A percentile compares a stretch with the other conserved stretches of the same genome.
Evolutionary conservation across 2,888 invertebrate species (phyloP).

Genomic region (Trachelus stipa): DNA sequence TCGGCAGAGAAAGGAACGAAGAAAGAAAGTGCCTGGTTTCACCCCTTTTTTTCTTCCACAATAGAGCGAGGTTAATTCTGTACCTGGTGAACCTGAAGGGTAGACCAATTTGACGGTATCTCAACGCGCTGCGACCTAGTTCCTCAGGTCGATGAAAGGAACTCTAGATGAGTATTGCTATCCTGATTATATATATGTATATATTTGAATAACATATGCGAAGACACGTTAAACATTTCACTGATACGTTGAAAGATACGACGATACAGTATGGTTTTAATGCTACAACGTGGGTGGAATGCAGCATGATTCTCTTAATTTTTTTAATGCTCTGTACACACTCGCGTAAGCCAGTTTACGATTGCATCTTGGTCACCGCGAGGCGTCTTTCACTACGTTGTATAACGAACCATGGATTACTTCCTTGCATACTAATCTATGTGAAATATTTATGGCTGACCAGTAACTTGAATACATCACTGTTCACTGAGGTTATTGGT

Average conservation of each 20-base stretch:
- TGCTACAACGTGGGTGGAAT: constrained; percentile 51
- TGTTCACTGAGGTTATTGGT: neutral
- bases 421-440: neutral
- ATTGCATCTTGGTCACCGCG: constrained; percentile 31
- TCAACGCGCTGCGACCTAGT: neutral
- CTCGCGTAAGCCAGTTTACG: constrained; percentile 40
- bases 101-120: neutral
- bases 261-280: constrained; percentile 31
- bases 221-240: neutral
- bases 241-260: neutral
- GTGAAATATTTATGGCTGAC: neutral
- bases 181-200: neutral
- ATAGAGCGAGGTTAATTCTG: neutral
- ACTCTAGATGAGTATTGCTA: neutral
- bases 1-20: neutral
- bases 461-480: neutral
- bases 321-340: constrained; percentile 25
- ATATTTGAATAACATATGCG: neutral
- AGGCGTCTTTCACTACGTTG: neutral
- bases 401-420: neutral
- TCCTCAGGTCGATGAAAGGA: neutral
- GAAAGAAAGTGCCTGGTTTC: neutral
- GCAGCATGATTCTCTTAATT: constrained; percentile 16
- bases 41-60: neutral
- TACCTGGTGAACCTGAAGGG: neutral